A percentile compares a stretch with the other conserved stretches of the same genome.
Evolutionary conservation across 2,113 vertebrate species (phyloP).

Genomic region (Syrmaticus mikado): DNA sequence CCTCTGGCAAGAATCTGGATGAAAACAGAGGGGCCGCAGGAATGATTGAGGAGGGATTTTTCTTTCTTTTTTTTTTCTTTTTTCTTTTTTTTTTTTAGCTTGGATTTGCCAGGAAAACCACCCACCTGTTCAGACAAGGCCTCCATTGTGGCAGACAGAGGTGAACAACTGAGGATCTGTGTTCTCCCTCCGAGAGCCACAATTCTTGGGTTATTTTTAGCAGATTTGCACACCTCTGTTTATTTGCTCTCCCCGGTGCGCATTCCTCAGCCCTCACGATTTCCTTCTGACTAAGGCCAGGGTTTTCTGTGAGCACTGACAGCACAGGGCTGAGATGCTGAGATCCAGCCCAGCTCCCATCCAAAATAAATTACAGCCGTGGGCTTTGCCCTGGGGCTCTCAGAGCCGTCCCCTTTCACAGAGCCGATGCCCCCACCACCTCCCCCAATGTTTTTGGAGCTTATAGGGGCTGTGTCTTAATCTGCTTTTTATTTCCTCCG

Average conservation of each 20-base stretch:
- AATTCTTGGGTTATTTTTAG: conserved; percentile 61
- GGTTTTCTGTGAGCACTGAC: neutral
- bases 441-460: neutral
- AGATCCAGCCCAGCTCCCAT: neutral
- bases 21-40: conserved; percentile 39
- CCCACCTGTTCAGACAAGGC: conserved; percentile 72
- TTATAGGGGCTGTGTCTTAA: neutral
- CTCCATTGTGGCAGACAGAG: conserved; percentile 8
- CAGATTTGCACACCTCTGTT: conserved; percentile 68
- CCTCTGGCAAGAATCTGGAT: conserved; percentile 58
- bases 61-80: neutral
- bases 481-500: conserved; percentile 57
- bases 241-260: conserved; percentile 57
- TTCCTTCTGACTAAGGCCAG: neutral
- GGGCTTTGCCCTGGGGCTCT: neutral
- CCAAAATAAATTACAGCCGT: neutral
- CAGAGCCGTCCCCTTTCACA: neutral
- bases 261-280: conserved; percentile 39
- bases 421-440: neutral
- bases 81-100: neutral
- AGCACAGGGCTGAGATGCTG: neutral
- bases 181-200: neutral
- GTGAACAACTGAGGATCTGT: conserved; percentile 44
- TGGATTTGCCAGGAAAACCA: conserved; percentile 58
- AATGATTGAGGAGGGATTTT: conserved; percentile 49